Evolutionary conservation across 2,113 vertebrate species (phyloP).

Genomic region (Phrynosoma platyrhinos): DNA sequence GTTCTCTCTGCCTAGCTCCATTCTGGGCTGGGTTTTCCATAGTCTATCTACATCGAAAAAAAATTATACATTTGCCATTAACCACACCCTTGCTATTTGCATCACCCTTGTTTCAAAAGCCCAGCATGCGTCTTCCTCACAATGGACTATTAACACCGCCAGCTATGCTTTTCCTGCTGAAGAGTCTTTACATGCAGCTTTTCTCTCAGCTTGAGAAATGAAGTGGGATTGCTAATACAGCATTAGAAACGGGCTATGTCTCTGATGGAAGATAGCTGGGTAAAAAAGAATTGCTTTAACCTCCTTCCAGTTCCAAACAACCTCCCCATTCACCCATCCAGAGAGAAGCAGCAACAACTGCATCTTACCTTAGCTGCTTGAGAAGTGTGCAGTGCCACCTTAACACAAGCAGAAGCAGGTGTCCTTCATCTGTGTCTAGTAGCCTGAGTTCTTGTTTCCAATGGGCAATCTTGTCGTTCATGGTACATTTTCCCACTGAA

Average conservation of each 20-base stretch:
- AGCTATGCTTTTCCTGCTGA: too few species aligned
- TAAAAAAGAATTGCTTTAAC: background rate
- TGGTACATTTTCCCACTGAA: background rate
- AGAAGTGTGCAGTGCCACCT: background rate
- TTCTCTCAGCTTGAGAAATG: background rate
- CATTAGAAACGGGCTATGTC: background rate
- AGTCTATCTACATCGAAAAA: background rate
- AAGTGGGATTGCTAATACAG: background rate
- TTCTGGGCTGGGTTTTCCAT: background rate
- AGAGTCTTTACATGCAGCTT: too few species aligned
- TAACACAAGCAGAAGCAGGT: background rate
- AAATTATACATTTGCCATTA: too few species aligned
- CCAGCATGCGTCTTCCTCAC: too few species aligned
- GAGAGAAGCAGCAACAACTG: background rate
- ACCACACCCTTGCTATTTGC: too few species aligned
- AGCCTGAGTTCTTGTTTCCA: background rate
- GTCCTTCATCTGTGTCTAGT: background rate
- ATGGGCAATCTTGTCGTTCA: too few species aligned
- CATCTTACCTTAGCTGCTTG: background rate
- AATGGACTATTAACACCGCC: too few species aligned
- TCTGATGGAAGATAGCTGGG: background rate
- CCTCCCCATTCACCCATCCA: too few species aligned
- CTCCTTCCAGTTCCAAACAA: background rate
- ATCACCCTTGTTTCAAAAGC: too few species aligned
- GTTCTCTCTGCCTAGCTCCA: background rate